phyloP scores from a whole-genome alignment of 1,140 invertebrate species.

The Lutraria rhynchaena region DNA sequence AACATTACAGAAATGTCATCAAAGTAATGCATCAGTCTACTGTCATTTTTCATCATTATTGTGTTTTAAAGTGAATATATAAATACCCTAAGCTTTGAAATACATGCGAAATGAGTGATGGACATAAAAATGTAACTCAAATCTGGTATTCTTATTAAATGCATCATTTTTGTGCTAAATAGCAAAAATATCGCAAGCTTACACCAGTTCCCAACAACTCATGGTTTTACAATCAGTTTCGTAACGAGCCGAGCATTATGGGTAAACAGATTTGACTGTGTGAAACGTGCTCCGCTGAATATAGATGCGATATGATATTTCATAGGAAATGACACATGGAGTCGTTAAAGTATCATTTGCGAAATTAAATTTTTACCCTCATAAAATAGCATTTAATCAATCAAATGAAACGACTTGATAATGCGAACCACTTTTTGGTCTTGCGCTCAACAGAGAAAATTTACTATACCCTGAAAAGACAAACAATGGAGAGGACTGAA shows the following conservation, averaged over 20 bases:
- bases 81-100: slow-evolving; percentile 20
- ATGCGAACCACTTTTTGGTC: slow-evolving; percentile 4
- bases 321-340: slow-evolving; percentile 52
- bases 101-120: slow-evolving; percentile 4
- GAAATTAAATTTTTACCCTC: slow-evolving; percentile 58
- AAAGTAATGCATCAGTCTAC: too few relatives aligned
- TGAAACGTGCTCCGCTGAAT: slow-evolving; percentile 31
- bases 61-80: too few relatives aligned
- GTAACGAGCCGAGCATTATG: slow-evolving; percentile 14
- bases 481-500: slow-evolving; percentile 39
- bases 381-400: slow-evolving; percentile 58
- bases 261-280: slow-evolving; percentile 41
- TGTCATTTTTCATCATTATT: too few relatives aligned
- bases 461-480: slow-evolving; percentile 1
- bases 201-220: slow-evolving; percentile 26
- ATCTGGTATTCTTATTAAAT: too few relatives aligned
- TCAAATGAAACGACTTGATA: slow-evolving; percentile 10
- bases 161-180: too few relatives aligned
- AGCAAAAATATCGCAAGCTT: slow-evolving; percentile 14
- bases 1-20: too few relatives aligned
- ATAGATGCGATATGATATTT: slow-evolving; percentile 55
- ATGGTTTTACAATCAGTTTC: slow-evolving; percentile 15
- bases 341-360: slow-evolving; percentile 60
- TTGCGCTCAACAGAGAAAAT: slow-evolving; percentile 4
- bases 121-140: too few relatives aligned